These are phyloP conservation scores for Coleophora flavipennella DNA, from an alignment of 2,888 invertebrate species.

Conservation along the genomic window DNA sequence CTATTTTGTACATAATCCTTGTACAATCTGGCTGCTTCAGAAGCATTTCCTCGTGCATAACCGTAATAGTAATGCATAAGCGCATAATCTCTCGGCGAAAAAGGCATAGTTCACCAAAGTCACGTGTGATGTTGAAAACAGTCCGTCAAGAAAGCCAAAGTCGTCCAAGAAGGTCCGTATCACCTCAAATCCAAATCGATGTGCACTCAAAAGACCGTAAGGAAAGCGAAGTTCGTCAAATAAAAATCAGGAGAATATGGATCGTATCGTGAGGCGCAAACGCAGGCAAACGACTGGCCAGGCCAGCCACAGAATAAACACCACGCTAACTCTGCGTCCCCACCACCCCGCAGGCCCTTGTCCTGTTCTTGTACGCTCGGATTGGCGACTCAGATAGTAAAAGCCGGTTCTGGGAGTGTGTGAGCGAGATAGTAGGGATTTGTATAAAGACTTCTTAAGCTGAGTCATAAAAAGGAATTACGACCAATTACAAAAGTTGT, in stretches of 20 bases:
- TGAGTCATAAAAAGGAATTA: too few relatives aligned
- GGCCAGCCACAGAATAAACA: background rate
- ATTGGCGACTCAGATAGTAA: too few relatives aligned
- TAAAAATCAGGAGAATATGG: background rate
- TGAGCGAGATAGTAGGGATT: too few relatives aligned
- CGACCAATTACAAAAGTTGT: too few relatives aligned
- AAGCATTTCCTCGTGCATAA: constrained; percentile 2
- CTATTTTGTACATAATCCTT: constrained; percentile 1
- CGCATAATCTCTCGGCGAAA: constrained; percentile 4
- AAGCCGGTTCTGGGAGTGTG: too few relatives aligned
- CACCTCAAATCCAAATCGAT: background rate
- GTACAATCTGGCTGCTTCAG: constrained; percentile 2
- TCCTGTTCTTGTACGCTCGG: too few relatives aligned
- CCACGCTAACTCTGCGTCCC: too few relatives aligned
- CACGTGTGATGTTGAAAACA: background rate
- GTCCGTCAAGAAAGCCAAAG: background rate
- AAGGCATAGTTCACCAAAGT: constrained; percentile 2
- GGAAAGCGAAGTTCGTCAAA: background rate
- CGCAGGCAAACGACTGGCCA: background rate
- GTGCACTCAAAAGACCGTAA: background rate
- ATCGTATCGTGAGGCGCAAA: background rate
- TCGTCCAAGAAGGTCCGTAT: background rate
- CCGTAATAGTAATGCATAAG: constrained; percentile 6
- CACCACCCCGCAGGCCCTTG: too few relatives aligned
- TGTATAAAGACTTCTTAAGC: too few relatives aligned